These are phyloP conservation scores for Antitype chi DNA, from an alignment of 2,888 invertebrate genomes.

Conservation along the genomic window DNA sequence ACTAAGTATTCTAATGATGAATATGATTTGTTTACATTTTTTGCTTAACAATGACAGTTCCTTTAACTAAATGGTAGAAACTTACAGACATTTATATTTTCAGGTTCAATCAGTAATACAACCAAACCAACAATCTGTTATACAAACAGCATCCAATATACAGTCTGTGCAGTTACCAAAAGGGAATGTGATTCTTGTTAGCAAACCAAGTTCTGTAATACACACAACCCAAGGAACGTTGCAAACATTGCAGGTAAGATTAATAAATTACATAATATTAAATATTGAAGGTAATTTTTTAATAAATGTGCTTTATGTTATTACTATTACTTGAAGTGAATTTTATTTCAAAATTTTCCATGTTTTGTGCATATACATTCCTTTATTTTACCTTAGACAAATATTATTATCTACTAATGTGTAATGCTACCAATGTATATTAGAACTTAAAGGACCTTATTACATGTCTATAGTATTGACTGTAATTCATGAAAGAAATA, in stretches of 20 bases:
- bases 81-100: conserved; percentile 71
- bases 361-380: background rate
- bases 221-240: conserved; percentile 97
- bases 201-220: conserved; percentile 97
- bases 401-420: background rate
- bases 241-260: conserved; percentile 95
- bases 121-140: conserved; percentile 98
- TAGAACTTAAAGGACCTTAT: conserved; percentile 9
- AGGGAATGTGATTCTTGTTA: conserved; percentile 96
- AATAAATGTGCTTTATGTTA: background rate
- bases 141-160: conserved; percentile 97
- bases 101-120: conserved; percentile 99
- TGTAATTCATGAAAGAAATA: conserved; percentile 25
- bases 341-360: background rate
- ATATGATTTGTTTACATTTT: conserved; percentile 31
- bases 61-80: background rate
- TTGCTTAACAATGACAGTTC: background rate
- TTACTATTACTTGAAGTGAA: conserved; percentile 2
- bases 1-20: background rate
- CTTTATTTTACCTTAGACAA: conserved; percentile 2
- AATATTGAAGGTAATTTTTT: background rate
- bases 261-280: background rate
- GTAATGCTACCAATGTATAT: conserved; percentile 6
- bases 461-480: conserved; percentile 5
- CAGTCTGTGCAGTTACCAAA: conserved; percentile 96